phyloP scores from a whole-genome alignment of 2,113 vertebrate species.

The Chrysemys picta region DNA sequence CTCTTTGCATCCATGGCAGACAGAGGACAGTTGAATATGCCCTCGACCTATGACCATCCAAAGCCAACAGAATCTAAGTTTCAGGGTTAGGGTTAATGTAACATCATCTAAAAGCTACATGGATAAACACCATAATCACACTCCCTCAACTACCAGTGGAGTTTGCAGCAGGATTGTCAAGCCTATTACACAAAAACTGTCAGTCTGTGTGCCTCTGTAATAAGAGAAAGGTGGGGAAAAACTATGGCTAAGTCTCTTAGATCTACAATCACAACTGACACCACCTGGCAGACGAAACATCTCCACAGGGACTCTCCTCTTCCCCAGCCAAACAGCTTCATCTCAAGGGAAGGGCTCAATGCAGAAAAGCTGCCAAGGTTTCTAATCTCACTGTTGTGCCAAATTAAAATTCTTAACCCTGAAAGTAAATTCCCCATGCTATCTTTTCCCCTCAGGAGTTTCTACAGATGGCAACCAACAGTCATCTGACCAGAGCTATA shows the following conservation, averaged over 20 bases:
- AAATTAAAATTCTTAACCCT: conserved; percentile 4
- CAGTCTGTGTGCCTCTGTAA: background rate
- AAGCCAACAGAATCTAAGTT: background rate
- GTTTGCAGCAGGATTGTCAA: background rate
- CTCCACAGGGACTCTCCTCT: background rate
- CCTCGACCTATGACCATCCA: background rate
- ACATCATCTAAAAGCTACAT: background rate
- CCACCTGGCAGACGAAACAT: background rate
- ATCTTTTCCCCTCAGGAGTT: background rate
- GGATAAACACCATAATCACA: background rate
- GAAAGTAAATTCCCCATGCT: background rate
- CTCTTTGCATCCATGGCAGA: conserved; percentile 12
- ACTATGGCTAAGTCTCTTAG: background rate
- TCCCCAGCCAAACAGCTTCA: background rate
- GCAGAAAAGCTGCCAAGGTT: conserved; percentile 6
- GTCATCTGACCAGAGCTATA: background rate
- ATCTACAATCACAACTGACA: conserved; percentile 26
- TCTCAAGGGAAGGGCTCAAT: background rate
- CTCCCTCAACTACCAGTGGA: background rate
- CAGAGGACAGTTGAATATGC: background rate
- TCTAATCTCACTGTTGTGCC: background rate
- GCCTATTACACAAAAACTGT: background rate
- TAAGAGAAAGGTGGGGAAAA: conserved; percentile 26
- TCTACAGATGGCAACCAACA: background rate
- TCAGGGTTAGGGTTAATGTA: conserved; percentile 22